Percentiles rank a stretch among this genome's conserved stretches.
Evolutionary conservation across 2,888 invertebrate genomes (phyloP).

Genomic region (Aricia artaxerxes): DNA sequence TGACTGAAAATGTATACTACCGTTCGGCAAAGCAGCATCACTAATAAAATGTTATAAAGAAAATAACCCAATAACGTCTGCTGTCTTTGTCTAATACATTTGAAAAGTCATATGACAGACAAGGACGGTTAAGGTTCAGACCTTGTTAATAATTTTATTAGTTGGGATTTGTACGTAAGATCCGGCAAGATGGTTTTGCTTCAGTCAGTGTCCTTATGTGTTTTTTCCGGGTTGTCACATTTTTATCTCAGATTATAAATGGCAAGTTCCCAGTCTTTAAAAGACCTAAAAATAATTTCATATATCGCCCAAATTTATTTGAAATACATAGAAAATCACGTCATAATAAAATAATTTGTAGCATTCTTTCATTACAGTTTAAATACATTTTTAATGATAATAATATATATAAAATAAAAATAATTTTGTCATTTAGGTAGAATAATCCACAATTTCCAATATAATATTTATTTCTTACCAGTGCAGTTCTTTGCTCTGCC

Average conservation of each 20-base stretch:
- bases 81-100: not conserved
- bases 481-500: conserved; percentile 51
- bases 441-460: not conserved
- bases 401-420: too few relatives aligned
- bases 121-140: not conserved
- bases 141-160: not conserved
- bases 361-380: not conserved
- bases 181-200: not conserved
- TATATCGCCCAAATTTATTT: not conserved
- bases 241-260: too few relatives aligned
- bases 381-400: not conserved
- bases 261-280: not conserved
- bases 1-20: not conserved
- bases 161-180: not conserved
- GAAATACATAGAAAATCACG: not conserved
- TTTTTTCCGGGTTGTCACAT: too few relatives aligned
- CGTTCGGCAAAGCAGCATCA: not conserved
- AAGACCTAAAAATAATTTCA: not conserved
- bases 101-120: not conserved
- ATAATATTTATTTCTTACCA: conserved; percentile 51
- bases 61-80: not conserved
- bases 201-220: not conserved
- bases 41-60: not conserved
- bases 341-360: not conserved
- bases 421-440: not conserved